Evolutionary conservation across 2,113 vertebrate genomes (phyloP), one percentile per base, ranked within the genome.

Genomic region (Cephalopterus ornatus): DNA sequence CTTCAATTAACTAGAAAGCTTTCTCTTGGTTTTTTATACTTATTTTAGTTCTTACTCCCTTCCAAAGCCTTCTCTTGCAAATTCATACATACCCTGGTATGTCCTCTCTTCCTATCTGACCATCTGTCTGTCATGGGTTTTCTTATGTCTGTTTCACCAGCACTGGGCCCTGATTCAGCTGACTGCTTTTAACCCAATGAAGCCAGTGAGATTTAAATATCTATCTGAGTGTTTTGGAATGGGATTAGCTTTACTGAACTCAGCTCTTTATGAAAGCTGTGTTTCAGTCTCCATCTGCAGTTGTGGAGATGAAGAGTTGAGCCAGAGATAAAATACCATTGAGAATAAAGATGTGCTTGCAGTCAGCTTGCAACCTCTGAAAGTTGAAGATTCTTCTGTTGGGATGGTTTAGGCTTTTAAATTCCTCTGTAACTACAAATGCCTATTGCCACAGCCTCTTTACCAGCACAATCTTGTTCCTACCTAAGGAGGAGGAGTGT

Each of bases 1-100:
- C 93, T 93, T 91, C 71, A 95, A 82, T 95, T 91, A 97, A 80
- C 46, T 78, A 65, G 87, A 97, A 88, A 96, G 88, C 92, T 85
- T 88, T 94, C 83, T 82, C 37, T 24, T 37, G 53, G 84, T 91
- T 91, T 92, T 77, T 33, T 82, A 50, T 88, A 77, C 28, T 22
- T 50, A 27, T 50, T 50, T 50, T 52, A 52, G 14, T 75, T 92
- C 59, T 59, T 80, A 33, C 6, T 90, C 52, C 58, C 47, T 92
- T 92, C 37, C 44, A 81, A 89, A 88, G n/a, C 52, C n/a, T 89
- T 70, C 44, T 91, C 23, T 71, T 55, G 65, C 17, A 80, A 85
- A 88, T 91, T 55, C 6, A 3, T 16, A 13, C 30, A 27, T 74
- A 56, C 7, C 19, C 56, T 30, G 42, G 8, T 72, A 33, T 39